Evolutionary conservation across 2,888 invertebrate species (phyloP).

Genomic region (Apomyelois bistriatella): DNA sequence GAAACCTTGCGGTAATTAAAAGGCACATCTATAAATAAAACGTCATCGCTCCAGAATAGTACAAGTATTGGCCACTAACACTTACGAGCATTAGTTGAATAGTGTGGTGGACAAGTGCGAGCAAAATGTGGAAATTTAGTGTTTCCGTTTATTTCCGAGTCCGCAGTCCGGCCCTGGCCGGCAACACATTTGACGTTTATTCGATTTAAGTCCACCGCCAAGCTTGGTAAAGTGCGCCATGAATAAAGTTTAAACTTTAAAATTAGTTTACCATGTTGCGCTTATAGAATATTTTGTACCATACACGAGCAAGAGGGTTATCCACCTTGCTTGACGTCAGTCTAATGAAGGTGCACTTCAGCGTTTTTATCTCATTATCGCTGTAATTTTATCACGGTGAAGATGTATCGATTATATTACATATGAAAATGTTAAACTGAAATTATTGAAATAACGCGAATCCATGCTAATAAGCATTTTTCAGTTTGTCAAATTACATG

Average conservation of each 20-base stretch:
- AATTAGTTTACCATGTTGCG: slow-evolving; percentile 46
- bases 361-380: background rate
- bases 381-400: background rate
- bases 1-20: no score
- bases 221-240: slow-evolving; percentile 50
- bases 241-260: slow-evolving; percentile 58
- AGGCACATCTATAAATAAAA: background rate
- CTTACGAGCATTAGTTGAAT: background rate
- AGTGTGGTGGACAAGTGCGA: slow-evolving; percentile 4
- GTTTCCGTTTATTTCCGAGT: slow-evolving; percentile 41
- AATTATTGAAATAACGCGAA: no score
- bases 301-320: slow-evolving; percentile 14
- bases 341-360: slow-evolving; percentile 10
- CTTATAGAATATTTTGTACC: slow-evolving; percentile 22
- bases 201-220: slow-evolving; percentile 58
- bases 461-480: no score
- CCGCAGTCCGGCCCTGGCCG: slow-evolving; percentile 26
- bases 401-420: background rate
- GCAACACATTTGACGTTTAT: slow-evolving; percentile 63
- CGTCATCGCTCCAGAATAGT: background rate
- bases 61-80: background rate
- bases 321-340: slow-evolving; percentile 19
- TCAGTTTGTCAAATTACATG: no score
- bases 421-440: no score
- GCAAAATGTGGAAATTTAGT: slow-evolving; percentile 49